Conservation (phyloP, 1,140 invertebrate genomes). For the Oedothorax gibbosus region DNA sequence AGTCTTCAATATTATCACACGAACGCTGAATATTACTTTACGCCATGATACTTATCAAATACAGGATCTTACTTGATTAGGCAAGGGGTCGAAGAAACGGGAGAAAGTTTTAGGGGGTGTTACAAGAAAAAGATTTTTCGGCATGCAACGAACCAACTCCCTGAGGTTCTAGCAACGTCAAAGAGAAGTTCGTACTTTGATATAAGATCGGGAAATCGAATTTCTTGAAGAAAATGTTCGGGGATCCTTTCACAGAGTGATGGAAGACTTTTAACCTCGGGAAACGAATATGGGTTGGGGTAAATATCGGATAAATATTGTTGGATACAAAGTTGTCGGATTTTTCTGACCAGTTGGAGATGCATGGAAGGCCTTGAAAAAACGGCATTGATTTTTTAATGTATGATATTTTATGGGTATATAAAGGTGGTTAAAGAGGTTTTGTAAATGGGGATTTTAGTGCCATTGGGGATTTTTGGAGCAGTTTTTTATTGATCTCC, state of each 20-base stretch:
- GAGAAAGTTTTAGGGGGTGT: background rate
- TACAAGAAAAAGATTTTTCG: background rate
- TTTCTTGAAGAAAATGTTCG: background rate
- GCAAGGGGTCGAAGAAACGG: slow-evolving; percentile 6
- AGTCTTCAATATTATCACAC: background rate
- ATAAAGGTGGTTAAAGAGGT: too few relatives aligned
- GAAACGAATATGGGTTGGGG: too few relatives aligned
- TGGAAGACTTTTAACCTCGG: background rate
- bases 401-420: too few relatives aligned
- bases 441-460: too few relatives aligned
- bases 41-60: slow-evolving; percentile 33
- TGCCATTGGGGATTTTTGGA: too few relatives aligned
- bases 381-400: too few relatives aligned
- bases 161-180: background rate
- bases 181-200: background rate
- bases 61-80: slow-evolving; percentile 37
- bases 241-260: background rate
- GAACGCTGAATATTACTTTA: slow-evolving; percentile 41
- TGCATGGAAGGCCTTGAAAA: too few relatives aligned
- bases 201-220: slow-evolving; percentile 2
- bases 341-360: too few relatives aligned
- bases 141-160: background rate
- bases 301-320: too few relatives aligned
- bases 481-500: too few relatives aligned
- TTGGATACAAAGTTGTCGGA: too few relatives aligned